These are phyloP conservation scores for Siphlonurus alternatus DNA, from an alignment of 2,888 invertebrate species.

Conservation along the genomic window DNA sequence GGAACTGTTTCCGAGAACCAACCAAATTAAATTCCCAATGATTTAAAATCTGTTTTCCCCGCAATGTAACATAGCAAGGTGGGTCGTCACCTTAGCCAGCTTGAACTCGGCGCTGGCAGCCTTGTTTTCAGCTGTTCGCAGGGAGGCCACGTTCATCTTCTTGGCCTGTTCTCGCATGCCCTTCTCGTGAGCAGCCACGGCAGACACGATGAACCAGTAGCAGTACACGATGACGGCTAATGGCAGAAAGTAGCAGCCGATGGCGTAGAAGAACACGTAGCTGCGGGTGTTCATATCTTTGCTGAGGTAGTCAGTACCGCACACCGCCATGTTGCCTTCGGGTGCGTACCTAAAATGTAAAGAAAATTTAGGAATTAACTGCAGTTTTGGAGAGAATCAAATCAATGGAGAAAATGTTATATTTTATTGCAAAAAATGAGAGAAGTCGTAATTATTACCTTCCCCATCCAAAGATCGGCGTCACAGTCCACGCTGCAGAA, in stretches of 20 bases:
- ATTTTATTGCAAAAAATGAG: no score
- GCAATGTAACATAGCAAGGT: no score
- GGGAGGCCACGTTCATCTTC: slow-evolving; percentile 23
- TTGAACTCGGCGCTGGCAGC: slow-evolving; percentile 18
- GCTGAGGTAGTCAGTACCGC: slow-evolving; percentile 72
- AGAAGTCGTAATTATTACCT: slow-evolving; percentile 36
- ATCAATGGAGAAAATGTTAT: no score
- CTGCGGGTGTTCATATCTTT: slow-evolving; percentile 59
- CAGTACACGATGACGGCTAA: slow-evolving; percentile 67
- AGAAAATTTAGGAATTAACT: neutral
- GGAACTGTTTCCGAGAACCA: no score
- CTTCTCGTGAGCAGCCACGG: slow-evolving; percentile 21
- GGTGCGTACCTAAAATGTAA: slow-evolving; percentile 56
- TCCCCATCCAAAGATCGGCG: slow-evolving; percentile 78
- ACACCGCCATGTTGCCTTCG: slow-evolving; percentile 86
- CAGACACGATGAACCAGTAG: slow-evolving; percentile 67
- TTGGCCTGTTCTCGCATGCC: slow-evolving; percentile 23
- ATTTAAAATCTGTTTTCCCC: no score
- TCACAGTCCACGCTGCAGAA: slow-evolving; percentile 60
- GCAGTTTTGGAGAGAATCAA: neutral
- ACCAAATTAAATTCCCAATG: no score
- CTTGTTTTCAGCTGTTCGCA: slow-evolving; percentile 18
- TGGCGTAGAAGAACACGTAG: slow-evolving; percentile 62
- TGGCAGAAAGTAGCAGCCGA: slow-evolving; percentile 61
- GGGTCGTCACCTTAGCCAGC: slow-evolving; percentile 18